phyloP scores from a whole-genome alignment of 1,140 invertebrate species.

The Hesperophylax magnus region DNA sequence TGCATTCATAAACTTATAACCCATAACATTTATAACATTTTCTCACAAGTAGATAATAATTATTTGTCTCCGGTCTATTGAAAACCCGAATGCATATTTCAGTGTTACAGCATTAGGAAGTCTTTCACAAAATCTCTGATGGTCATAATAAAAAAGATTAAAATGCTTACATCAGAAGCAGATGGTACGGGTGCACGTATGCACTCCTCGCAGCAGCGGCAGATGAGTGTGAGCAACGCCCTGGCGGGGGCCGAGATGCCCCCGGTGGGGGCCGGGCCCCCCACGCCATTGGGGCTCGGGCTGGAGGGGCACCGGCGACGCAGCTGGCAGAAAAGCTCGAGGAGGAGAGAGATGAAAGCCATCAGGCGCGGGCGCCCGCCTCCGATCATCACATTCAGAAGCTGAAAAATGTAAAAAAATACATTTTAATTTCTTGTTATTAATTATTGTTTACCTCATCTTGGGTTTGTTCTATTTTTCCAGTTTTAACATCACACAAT shows the following conservation, averaged over 20 bases:
- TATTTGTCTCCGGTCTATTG: too few relatives aligned
- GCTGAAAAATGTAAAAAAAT: constrained; percentile 52
- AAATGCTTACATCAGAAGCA: constrained; percentile 77
- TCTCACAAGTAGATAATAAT: too few relatives aligned
- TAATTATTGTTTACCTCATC: too few relatives aligned
- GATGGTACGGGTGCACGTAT: constrained; percentile 84
- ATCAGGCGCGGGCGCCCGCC: constrained; percentile 79
- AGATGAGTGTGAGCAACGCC: constrained; percentile 83
- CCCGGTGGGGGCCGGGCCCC: constrained; percentile 62
- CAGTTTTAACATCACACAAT: too few relatives aligned
- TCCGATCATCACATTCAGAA: constrained; percentile 68
- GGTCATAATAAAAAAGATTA: too few relatives aligned
- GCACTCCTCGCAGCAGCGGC: constrained; percentile 88
- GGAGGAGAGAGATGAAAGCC: constrained; percentile 89
- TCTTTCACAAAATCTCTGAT: too few relatives aligned
- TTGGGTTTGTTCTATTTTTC: too few relatives aligned
- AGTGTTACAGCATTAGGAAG: too few relatives aligned
- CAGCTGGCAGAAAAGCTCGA: constrained; percentile 90
- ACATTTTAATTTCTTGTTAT: too few relatives aligned
- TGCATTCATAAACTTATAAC: too few relatives aligned
- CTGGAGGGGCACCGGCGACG: constrained; percentile 74
- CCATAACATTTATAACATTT: too few relatives aligned
- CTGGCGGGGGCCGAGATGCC: constrained; percentile 78
- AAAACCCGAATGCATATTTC: too few relatives aligned
- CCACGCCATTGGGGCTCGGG: constrained; percentile 32